Percentiles rank a stretch among this genome's conserved stretches.
phyloP scores from a whole-genome alignment of 2,797 vertebrate genomes.

The Characodon lateralis region DNA sequence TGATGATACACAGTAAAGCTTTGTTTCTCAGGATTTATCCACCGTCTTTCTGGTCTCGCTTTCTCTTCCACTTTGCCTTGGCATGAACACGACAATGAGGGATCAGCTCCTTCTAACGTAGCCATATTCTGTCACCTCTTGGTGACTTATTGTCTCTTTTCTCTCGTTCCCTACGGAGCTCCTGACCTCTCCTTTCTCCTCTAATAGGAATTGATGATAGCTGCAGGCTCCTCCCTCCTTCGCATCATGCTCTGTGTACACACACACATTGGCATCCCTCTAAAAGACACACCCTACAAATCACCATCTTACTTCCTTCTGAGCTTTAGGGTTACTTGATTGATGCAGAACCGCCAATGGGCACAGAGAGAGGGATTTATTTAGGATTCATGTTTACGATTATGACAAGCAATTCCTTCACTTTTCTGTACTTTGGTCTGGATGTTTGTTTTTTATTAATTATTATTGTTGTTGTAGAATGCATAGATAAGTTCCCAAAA shows the following conservation, averaged over 20 bases:
- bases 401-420: neutral
- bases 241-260: slow-evolving; percentile 24
- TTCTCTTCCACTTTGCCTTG: slow-evolving; percentile 17
- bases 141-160: slow-evolving; percentile 47
- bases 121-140: slow-evolving; percentile 35
- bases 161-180: slow-evolving; percentile 10
- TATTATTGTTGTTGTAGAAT: neutral
- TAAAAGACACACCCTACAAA: slow-evolving; percentile 20
- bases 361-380: slow-evolving; percentile 17
- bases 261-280: slow-evolving; percentile 3
- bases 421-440: too few relatives aligned
- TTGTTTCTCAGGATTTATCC: slow-evolving; percentile 26
- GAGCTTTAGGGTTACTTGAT: slow-evolving; percentile 27
- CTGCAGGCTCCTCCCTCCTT: slow-evolving; percentile 44
- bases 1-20: slow-evolving; percentile 43
- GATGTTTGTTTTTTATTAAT: neutral
- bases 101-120: slow-evolving; percentile 27
- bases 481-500: neutral
- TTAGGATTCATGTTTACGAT: neutral
- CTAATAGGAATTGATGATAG: slow-evolving; percentile 62
- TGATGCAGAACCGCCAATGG: slow-evolving; percentile 40
- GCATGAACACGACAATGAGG: slow-evolving; percentile 24
- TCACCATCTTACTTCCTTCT: slow-evolving; percentile 14
- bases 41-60: neutral
- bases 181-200: slow-evolving; percentile 25